Conservation (phyloP, 1,140 invertebrate genomes). For the Lasioglossum baleicum region DNA sequence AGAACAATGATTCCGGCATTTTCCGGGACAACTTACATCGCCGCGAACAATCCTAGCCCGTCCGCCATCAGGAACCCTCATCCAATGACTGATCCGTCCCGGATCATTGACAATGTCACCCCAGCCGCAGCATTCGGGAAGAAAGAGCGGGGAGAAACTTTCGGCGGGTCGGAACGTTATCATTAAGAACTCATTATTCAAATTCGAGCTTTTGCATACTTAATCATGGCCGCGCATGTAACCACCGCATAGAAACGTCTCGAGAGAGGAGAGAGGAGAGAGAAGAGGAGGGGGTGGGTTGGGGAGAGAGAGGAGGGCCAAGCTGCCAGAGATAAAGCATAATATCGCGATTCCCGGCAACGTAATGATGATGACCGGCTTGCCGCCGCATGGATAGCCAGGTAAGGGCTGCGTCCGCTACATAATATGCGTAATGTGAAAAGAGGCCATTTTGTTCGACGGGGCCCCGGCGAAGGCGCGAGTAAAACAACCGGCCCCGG, state of each 20-base stretch:
- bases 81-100: not conserved
- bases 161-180: constrained; percentile 65
- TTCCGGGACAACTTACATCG: not conserved
- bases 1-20: not conserved
- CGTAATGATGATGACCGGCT: constrained; percentile 80
- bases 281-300: too few species aligned
- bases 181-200: constrained; percentile 80
- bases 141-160: constrained; percentile 8
- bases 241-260: constrained; percentile 67
- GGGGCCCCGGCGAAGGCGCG: constrained; percentile 40
- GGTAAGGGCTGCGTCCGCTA: constrained; percentile 61
- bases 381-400: constrained; percentile 71
- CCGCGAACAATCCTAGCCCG: too few species aligned
- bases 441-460: constrained; percentile 76
- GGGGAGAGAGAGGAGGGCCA: too few species aligned
- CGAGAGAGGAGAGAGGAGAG: too few species aligned
- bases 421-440: constrained; percentile 77
- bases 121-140: not conserved
- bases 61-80: not conserved
- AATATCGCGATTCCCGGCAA: constrained; percentile 78
- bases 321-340: constrained; percentile 75
- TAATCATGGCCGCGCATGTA: constrained; percentile 72
- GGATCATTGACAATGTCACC: constrained; percentile 17
- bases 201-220: constrained; percentile 78
- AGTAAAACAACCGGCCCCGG: constrained; percentile 57